Conservation (phyloP, 2,797 vertebrate species). For the Phyllotis vaccarum region DNA sequence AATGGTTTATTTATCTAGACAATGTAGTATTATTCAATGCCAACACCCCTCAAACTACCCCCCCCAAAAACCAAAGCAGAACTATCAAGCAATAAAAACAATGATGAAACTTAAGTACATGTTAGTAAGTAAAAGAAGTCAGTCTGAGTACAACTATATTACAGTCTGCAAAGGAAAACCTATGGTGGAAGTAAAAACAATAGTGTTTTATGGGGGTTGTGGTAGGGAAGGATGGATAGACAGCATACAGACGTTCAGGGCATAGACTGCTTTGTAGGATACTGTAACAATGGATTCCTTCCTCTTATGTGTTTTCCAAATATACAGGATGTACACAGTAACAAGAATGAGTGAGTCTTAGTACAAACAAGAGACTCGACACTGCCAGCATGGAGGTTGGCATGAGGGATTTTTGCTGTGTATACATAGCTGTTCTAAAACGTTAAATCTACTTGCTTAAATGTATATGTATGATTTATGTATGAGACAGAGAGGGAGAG, state of each 20-base stretch:
- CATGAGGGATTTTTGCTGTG: background rate
- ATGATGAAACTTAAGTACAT: background rate
- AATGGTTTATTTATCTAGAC: background rate
- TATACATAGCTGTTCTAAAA: background rate
- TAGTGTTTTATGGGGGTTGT: background rate
- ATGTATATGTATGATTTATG: background rate
- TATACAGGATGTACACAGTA: background rate
- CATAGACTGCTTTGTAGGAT: background rate
- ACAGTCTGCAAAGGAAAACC: background rate
- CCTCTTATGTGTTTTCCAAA: background rate
- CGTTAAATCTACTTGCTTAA: background rate
- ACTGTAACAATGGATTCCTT: background rate
- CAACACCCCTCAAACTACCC: background rate
- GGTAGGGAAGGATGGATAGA: background rate
- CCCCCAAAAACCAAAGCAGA: background rate
- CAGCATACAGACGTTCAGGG: background rate
- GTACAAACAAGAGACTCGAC: background rate
- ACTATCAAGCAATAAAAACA: background rate
- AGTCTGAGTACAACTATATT: background rate
- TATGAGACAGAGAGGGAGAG: background rate
- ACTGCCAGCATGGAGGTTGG: background rate
- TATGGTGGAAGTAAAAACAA: background rate
- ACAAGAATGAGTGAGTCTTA: background rate
- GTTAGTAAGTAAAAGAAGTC: constrained; percentile 1
- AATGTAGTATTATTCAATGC: background rate